phyloP scores from a whole-genome alignment of 2,888 invertebrate genomes.

The Catocala nupta region DNA sequence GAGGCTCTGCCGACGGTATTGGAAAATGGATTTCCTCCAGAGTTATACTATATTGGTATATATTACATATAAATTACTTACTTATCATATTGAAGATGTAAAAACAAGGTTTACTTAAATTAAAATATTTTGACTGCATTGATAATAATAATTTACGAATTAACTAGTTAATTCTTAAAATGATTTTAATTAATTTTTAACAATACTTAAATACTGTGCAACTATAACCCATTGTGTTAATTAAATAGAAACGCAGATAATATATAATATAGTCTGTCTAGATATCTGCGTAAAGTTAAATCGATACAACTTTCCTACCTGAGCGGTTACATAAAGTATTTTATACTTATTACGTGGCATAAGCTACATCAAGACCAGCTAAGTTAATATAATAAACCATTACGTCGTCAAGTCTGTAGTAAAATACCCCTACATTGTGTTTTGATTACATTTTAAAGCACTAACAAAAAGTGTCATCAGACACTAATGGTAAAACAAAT shows the following conservation, averaged over 20 bases:
- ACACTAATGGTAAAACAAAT: not conserved
- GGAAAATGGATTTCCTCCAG: slow-evolving; percentile 64
- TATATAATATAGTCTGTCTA: slow-evolving; percentile 1
- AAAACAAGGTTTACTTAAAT: too few relatives aligned
- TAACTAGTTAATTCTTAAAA: too few relatives aligned
- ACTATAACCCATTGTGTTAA: too few relatives aligned
- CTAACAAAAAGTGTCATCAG: not conserved
- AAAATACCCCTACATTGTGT: not conserved
- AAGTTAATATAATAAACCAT: too few relatives aligned
- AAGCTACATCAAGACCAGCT: not conserved
- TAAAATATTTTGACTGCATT: too few relatives aligned
- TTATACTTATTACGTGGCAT: slow-evolving; percentile 7
- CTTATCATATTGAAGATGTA: not conserved
- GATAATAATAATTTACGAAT: too few relatives aligned
- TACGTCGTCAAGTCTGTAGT: too few relatives aligned
- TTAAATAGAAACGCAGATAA: too few relatives aligned
- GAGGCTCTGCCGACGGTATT: slow-evolving; percentile 62
- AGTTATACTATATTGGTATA: slow-evolving; percentile 7
- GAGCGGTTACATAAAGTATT: slow-evolving; percentile 25
- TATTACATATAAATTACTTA: not conserved
- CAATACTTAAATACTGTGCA: too few relatives aligned
- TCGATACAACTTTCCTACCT: slow-evolving; percentile 18
- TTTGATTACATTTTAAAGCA: not conserved
- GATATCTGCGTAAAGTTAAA: slow-evolving; percentile 18
- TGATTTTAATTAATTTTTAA: too few relatives aligned